Conservation (phyloP, 2,888 invertebrate genomes). For the Protophormia terraenovae region DNA sequence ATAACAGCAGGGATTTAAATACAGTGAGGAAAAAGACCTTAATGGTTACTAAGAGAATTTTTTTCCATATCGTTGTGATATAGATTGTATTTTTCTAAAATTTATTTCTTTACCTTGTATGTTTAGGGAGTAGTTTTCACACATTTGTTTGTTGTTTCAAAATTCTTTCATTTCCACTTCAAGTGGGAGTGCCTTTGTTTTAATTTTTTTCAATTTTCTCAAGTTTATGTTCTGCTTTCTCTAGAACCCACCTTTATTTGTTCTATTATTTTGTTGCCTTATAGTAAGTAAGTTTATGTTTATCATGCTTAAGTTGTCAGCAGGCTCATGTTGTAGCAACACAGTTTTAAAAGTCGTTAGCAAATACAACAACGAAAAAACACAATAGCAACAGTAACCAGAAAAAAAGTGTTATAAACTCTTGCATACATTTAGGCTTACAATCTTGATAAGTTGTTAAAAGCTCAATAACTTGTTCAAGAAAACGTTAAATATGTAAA, state of each 20-base stretch:
- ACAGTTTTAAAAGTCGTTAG: constrained; percentile 60
- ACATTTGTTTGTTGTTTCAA: constrained; percentile 7
- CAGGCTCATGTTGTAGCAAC: constrained; percentile 58
- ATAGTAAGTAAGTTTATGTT: constrained; percentile 58
- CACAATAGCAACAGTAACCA: constrained; percentile 16
- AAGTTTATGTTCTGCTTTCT: neutral
- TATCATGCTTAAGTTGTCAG: constrained; percentile 66
- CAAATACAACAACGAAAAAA: constrained; percentile 21
- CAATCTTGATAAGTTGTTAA: constrained; percentile 66
- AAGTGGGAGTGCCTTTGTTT: constrained; percentile 50
- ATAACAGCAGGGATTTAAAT: neutral
- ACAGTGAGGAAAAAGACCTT: neutral
- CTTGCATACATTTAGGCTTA: constrained; percentile 67
- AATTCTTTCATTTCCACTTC: neutral
- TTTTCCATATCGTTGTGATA: neutral
- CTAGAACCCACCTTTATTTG: constrained; percentile 64
- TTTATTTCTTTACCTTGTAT: neutral
- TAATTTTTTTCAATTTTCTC: constrained; percentile 54
- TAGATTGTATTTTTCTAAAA: neutral
- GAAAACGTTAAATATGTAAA: constrained; percentile 38
- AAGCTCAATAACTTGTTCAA: constrained; percentile 66
- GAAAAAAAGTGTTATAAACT: constrained; percentile 45
- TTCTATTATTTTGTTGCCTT: constrained; percentile 35
- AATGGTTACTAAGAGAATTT: neutral
- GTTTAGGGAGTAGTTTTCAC: neutral